phyloP scores from a whole-genome alignment of 2,797 vertebrate species.

The Coranthus polyacanthus region DNA sequence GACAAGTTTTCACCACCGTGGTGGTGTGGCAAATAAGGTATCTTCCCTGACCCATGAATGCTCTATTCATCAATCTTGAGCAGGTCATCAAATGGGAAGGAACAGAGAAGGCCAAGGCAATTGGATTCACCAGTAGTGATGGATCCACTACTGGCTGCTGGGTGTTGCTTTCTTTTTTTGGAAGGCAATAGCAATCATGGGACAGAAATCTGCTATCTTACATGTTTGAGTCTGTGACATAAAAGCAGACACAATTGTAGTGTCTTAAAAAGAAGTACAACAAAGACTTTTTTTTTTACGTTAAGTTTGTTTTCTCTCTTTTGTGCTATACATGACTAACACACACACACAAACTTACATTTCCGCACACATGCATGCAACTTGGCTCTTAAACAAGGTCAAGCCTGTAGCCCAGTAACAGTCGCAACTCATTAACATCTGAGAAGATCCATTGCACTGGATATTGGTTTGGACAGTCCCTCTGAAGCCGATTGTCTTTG shows the following conservation, averaged over 20 bases:
- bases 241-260: too few relatives aligned
- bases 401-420: conserved; percentile 59
- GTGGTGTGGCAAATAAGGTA: conserved; percentile 53
- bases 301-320: conserved; percentile 40
- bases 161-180: conserved; percentile 2
- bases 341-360: conserved; percentile 8
- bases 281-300: too few relatives aligned
- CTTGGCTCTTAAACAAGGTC: conserved; percentile 72
- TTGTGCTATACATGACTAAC: conserved; percentile 21
- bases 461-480: conserved; percentile 77
- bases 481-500: conserved; percentile 72
- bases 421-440: conserved; percentile 73
- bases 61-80: conserved; percentile 78
- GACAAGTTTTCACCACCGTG: conserved; percentile 58
- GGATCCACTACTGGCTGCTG: conserved; percentile 47
- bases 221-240: background rate
- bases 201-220: conserved; percentile 2
- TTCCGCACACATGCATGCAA: conserved; percentile 29
- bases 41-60: conserved; percentile 65
- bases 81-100: conserved; percentile 71
- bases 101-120: conserved; percentile 69
- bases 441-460: conserved; percentile 72
- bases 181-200: conserved; percentile 1
- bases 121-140: conserved; percentile 72
- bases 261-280: conserved; percentile 10